Evolutionary conservation across 2,113 vertebrate genomes (phyloP), one percentile per base, ranked within the genome.

Genomic region (Scolopax mira): DNA sequence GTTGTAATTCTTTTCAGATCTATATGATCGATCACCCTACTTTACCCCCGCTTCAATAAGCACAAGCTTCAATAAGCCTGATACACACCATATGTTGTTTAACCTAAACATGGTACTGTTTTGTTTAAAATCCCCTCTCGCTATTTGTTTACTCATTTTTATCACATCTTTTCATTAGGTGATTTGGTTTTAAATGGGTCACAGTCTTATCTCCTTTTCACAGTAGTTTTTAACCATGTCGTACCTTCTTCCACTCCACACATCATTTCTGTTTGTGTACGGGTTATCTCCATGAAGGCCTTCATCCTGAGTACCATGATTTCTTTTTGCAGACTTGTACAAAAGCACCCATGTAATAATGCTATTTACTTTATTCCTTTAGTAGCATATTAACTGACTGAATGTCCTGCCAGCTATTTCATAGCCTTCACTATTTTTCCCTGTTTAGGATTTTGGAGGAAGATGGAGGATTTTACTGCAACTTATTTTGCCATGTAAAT

Each of bases 51-150:
- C 46, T 91, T 90, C 62, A 49, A 41, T 49, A 83, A 88, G 51
- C 71, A 65, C 39, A 30, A 65, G 0, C 46, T 88, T 88, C 62
- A 49, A 49, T 46, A 82, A 88, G 70, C 66, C 51, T 62, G 81
- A 91, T 73, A 73, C 46, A 70, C 46, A 52, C 81, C 87, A 89
- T 91, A 79, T 88, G 91, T 72, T 94, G 65, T 91, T 95, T 96
- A 94, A 94, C 66, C 61, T 88, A 77, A 51, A 85, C 39, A 41
- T 27, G 25, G 37, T 33, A 35, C 22, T 27, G 13, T 37, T 79
- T 41, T 79, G 28, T 73, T 88, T 91, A 30, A 88, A 96, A 89
- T 62, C 18, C n/a, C 16, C 27, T 78, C 64, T 89, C 79, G 28
- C 58, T 88, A 27, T 49, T 60, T 80, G n/a, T 87, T 93, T 74